Base-by-base conservation (phyloP, 2,888 invertebrate genomes). In the Cynaeus angustus region DNA sequence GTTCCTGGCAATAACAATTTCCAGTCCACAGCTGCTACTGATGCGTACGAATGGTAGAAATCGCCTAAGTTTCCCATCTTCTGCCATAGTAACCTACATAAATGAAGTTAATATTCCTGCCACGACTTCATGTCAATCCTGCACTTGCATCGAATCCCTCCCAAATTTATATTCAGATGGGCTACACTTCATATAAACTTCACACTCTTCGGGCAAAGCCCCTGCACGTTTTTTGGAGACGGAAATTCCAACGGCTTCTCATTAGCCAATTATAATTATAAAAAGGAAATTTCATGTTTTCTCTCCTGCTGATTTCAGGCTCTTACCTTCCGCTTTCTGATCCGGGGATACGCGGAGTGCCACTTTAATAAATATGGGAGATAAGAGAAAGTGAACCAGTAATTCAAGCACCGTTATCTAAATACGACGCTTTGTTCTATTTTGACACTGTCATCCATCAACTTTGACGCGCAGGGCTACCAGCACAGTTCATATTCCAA, bases 41-140 rank as follows among this genome's bases (percentile, higher is more conserved):
- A 73, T 70, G 68, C 69, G 68, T 71, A 72, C 68, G 68, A 68
- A 53, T 68, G 68, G 45, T 45, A 68, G 68, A 68, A 68, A 68
- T 68, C 67, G 67, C 59, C 52, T 14, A 52, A 59, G 45, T 53
- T 64, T 33, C 64, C 28, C 50, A 53, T 64, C 52, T 65, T 55
- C 53, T 55, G 55, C 65, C 53, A 65, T 59, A 67, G 45, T 67
- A 67, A 67, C 67, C 67, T 50, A 67, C 59, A 67, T 67, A 67
- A 67, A 59, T 52, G 58, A 67, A 59, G 67, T 67, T 67, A 67
- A 67, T 67, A 67, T 67, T 67, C 67, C 43, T 28, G 43, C 10
- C 65, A 65, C 65, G 65, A 65, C 45, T 33, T 43, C 16, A 65
- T 65, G 65, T 65, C 65, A 65, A 65, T 65, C 65, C 65, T 53